These are phyloP conservation scores for Numenius phaeopus DNA, from an alignment of 2,797 vertebrate species.

Conservation along the genomic window DNA sequence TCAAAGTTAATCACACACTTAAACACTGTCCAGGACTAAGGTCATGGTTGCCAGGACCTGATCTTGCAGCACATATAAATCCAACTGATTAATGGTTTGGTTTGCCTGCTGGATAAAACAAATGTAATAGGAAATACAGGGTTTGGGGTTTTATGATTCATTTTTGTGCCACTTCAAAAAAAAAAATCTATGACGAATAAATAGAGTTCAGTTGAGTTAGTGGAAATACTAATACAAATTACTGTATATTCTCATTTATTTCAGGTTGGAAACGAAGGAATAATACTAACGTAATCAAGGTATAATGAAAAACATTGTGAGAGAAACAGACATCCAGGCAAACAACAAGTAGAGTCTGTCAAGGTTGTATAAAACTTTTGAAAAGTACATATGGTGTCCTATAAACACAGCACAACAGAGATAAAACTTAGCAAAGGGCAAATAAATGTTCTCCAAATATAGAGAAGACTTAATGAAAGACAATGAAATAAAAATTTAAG, in stretches of 20 bases:
- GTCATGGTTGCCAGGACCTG: constrained; percentile 62
- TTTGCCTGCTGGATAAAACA: constrained; percentile 31
- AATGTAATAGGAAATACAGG: constrained; percentile 8
- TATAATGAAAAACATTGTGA: background rate
- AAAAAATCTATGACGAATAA: background rate
- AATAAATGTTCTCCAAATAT: background rate
- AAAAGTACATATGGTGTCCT: background rate
- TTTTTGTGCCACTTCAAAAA: background rate
- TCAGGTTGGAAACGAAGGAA: background rate
- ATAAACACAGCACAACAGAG: background rate
- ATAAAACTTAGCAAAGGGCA: background rate
- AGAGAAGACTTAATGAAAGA: background rate
- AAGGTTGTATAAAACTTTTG: background rate
- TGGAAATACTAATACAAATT: constrained; percentile 3
- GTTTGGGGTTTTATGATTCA: constrained; percentile 5
- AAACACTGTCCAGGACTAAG: constrained; percentile 60
- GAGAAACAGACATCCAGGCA: background rate
- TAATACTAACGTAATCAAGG: background rate
- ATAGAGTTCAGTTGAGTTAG: constrained; percentile 2
- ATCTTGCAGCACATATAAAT: constrained; percentile 62
- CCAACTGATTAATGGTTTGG: constrained; percentile 50
- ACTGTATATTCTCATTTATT: background rate
- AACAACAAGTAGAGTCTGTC: background rate
- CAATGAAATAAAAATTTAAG: background rate
- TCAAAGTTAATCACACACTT: constrained; percentile 33